Evolutionary conservation across 2,888 invertebrate genomes (phyloP).

Genomic region (Trissolcus japonicus): DNA sequence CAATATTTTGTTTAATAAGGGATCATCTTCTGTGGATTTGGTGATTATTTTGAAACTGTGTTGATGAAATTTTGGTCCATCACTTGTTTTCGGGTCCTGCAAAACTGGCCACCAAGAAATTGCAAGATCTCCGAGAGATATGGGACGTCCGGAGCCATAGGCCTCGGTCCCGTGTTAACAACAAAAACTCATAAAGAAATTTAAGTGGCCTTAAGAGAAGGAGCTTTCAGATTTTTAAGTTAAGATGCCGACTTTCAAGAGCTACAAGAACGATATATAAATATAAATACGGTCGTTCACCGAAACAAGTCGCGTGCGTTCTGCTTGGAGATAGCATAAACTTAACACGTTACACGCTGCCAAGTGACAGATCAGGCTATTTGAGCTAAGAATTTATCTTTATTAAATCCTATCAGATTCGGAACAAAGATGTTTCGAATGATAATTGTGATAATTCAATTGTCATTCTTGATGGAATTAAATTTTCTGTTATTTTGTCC

Average conservation of each 20-base stretch:
- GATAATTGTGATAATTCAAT: constrained; percentile 35
- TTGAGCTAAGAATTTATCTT: constrained; percentile 53
- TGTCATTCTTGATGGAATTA: constrained; percentile 23
- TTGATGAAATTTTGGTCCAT: constrained; percentile 64
- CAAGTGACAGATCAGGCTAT: constrained; percentile 56
- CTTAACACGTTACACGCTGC: constrained; percentile 56
- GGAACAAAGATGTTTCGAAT: constrained; percentile 34
- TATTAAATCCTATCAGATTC: constrained; percentile 48
- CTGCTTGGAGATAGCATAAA: constrained; percentile 55
- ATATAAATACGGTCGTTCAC: constrained; percentile 68
- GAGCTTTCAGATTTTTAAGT: constrained; percentile 60
- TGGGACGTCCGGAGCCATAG: constrained; percentile 53
- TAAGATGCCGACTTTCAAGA: constrained; percentile 61
- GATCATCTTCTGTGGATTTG: too few relatives aligned
- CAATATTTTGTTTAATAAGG: too few relatives aligned
- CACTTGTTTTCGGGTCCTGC: constrained; percentile 57
- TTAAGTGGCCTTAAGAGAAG: constrained; percentile 66
- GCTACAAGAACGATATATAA: constrained; percentile 53
- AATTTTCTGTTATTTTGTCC: too few relatives aligned
- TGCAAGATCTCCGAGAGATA: constrained; percentile 64
- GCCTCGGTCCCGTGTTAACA: constrained; percentile 73
- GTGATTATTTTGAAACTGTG: background rate
- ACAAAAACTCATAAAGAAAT: constrained; percentile 75
- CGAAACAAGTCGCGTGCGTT: constrained; percentile 59
- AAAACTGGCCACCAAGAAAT: constrained; percentile 63